A percentile compares a stretch with the other conserved stretches of the same genome.
These are phyloP conservation scores for Sinonovacula constricta DNA, from an alignment of 1,140 invertebrate genomes.

Conservation along the genomic window DNA sequence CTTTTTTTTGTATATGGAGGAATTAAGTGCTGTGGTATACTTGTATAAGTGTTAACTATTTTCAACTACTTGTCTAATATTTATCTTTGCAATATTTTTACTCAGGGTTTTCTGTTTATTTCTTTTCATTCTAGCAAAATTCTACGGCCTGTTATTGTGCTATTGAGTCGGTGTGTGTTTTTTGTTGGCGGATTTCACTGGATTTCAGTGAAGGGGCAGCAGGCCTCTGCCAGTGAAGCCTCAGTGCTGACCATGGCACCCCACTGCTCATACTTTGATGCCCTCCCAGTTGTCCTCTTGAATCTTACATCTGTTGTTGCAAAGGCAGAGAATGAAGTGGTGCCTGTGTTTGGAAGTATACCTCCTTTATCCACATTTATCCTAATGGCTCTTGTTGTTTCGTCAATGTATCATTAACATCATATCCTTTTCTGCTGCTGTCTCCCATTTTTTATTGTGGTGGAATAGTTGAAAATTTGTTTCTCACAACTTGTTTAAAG, in stretches of 20 bases:
- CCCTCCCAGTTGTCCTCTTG: constrained; percentile 86
- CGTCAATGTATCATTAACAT: too few relatives aligned
- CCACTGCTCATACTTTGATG: constrained; percentile 94
- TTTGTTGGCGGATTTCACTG: constrained; percentile 89
- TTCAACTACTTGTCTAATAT: neutral
- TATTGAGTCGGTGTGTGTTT: constrained; percentile 84
- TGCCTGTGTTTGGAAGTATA: constrained; percentile 93
- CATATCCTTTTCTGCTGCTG: too few relatives aligned
- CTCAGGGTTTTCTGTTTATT: constrained; percentile 11
- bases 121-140: constrained; percentile 68
- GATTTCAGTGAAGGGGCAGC: constrained; percentile 84
- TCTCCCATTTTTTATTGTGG: too few relatives aligned
- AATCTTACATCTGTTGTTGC: constrained; percentile 92
- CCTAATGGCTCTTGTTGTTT: too few relatives aligned
- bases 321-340: constrained; percentile 87
- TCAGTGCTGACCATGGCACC: constrained; percentile 93
- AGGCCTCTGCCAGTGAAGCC: constrained; percentile 85
- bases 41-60: too few relatives aligned
- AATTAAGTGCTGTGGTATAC: too few relatives aligned
- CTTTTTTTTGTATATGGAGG: too few relatives aligned
- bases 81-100: neutral
- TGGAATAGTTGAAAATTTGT: too few relatives aligned
- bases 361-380: too few relatives aligned
- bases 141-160: constrained; percentile 66
- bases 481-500: too few relatives aligned